Conservation (phyloP, 2,113 vertebrate genomes). For the Aegithalos caudatus region DNA sequence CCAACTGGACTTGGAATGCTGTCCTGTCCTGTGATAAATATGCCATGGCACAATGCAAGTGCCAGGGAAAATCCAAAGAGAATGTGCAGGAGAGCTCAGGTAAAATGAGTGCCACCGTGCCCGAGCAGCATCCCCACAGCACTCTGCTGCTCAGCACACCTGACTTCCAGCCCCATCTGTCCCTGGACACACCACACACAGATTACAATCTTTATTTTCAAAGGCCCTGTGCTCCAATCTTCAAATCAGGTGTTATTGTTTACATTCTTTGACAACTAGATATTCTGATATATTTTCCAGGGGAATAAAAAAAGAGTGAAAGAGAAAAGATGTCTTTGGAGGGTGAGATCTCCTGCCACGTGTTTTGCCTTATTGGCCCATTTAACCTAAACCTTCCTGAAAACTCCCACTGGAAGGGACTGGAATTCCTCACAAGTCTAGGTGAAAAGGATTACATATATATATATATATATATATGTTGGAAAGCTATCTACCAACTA, state of each 20-base stretch:
- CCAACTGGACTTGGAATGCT: not conserved
- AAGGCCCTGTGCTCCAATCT: not conserved
- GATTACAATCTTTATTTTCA: constrained; percentile 1
- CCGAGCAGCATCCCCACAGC: not conserved
- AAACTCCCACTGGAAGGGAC: constrained; percentile 67
- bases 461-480: not conserved
- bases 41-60: accelerated
- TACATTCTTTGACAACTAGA: constrained; percentile 57
- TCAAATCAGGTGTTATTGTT: constrained; percentile 24
- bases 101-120: not conserved
- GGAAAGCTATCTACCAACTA: constrained; percentile 68
- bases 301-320: not conserved
- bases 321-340: constrained; percentile 6
- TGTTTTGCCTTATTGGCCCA: constrained; percentile 52
- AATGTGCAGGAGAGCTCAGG: not conserved
- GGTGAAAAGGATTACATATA: constrained; percentile 44
- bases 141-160: not conserved
- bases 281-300: constrained; percentile 16
- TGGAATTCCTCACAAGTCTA: constrained; percentile 64
- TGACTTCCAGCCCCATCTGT: not conserved
- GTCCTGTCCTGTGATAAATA: not conserved
- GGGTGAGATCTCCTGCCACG: constrained; percentile 37
- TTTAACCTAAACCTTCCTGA: constrained; percentile 68
- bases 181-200: not conserved
- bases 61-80: not conserved